Evolutionary conservation across 2,888 invertebrate genomes (phyloP), one percentile per base, ranked within the genome.

Genomic region (Cheilosia soror): DNA sequence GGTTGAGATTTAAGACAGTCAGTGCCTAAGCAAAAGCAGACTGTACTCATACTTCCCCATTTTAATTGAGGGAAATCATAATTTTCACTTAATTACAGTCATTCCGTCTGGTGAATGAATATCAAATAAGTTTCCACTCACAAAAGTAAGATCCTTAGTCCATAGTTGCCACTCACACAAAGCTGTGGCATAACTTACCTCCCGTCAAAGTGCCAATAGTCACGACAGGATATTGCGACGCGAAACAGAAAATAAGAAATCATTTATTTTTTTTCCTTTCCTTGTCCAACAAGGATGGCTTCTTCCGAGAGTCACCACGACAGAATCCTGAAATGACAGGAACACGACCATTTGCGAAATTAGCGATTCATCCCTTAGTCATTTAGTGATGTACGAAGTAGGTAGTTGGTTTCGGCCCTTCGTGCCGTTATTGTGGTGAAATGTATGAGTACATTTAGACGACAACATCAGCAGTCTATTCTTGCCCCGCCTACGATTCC

Each of bases 191-290:
- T 78, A 65, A 62, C 47, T 66, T 57, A 49, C 40, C 68, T 65
- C 15, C 42, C 66, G 37, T 60, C 47, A 62, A 80, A 83, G 76
- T 77, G 78, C 72, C 60, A 81, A 83, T 87, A 77, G 77, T 69
- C 86, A 87, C 87, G 83, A 69, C 69, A 87, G 63, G 62, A 82
- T 85, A 80, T 53, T 81, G 85, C 85, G 81, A 62, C 65, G 69
- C 25, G 65, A 44, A 15, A 40, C 31, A 57, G 53, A 65, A 63
- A 71, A 63, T 51, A 58, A 79, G 65, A 71, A 79, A 75, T 79
- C 65, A 68, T 71, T 72, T 37, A 9, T 37, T 37, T 4, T 11
- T 29, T 5, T 29, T 29, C 2, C 11, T 37, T 37, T 62, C 40
- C 15, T 15, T 63, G 42, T 27, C 27, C 71, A 72, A 42, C 20